Evolutionary conservation across 1,140 invertebrate genomes (phyloP), one percentile per base, ranked within the genome.

Genomic region (Pachypeltis micranthus): DNA sequence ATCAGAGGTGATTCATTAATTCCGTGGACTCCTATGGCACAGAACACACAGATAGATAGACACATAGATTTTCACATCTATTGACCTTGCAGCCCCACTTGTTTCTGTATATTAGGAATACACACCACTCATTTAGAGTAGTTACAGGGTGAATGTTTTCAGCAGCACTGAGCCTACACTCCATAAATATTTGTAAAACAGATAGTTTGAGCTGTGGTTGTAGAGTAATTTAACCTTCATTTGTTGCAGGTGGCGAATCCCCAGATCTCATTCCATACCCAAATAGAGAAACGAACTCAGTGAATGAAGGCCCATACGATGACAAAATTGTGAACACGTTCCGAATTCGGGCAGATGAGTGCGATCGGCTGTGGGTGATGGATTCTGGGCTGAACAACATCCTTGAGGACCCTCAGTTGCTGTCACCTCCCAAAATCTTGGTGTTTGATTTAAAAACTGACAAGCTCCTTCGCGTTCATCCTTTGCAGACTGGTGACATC

Each of bases 361-460:
- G 87, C 69, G 82, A 81, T 25, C 78, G 86, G 1, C 79, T 90
- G 1, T 90, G 87, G 87, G 81, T 87, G 0, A 69, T 89, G 31
- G 87, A 90, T 67, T 86, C 84, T 0, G 85, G 87, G 0, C 76
- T 86, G 25, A 76, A 79, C 0, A 80, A 83, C 23, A 80, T 84
- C 28, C 67, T 85, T 2, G 83, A 81, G 26, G 74, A 74, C 12
- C 80, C 81, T 63, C 79, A 81, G 66, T 77, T 76, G 63, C 67
- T 75, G 19, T 77, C 78, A 2, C 73, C 78, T 16, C 80, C 85
- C 0, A 78, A 81, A 19, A 70, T 90, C n/a, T 72, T 87, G 7
- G 74, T 89, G 28, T 89, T 87, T 70, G 83, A 90, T 70, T 70
- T 90, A 21, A 81, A 79, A 14, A 87, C 80, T n/a, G 86, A 90